A percentile compares a stretch with the other conserved stretches of the same genome.
These are phyloP conservation scores for Physeter macrocephalus DNA, from an alignment of 2,113 vertebrate genomes.

Conservation along the genomic window DNA sequence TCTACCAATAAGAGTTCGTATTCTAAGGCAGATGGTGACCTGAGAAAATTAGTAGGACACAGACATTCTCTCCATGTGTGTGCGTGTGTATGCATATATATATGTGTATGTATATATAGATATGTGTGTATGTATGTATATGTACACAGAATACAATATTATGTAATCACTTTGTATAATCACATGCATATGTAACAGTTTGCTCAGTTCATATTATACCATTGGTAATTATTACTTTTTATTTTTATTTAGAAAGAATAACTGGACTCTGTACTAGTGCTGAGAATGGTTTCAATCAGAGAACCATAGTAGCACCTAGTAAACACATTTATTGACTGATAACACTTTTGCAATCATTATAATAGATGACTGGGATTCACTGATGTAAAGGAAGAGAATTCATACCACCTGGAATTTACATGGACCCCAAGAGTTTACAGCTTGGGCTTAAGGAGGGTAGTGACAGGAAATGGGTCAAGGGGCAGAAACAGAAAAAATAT, in stretches of 20 bases:
- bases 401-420: background rate
- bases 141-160: background rate
- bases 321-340: background rate
- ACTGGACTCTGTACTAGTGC: background rate
- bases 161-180: background rate
- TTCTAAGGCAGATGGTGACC: background rate
- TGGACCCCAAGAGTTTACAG: background rate
- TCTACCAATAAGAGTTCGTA: background rate
- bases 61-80: background rate
- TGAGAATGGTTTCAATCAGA: background rate
- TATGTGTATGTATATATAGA: background rate
- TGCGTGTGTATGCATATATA: background rate
- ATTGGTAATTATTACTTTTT: background rate
- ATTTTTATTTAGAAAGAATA: background rate
- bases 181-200: background rate
- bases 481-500: background rate
- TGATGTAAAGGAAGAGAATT: background rate
- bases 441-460: background rate
- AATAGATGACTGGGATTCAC: background rate
- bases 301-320: background rate
- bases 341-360: background rate
- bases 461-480: background rate
- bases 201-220: background rate
- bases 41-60: background rate
- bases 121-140: background rate